Evolutionary conservation across 2,797 vertebrate genomes (phyloP).

Genomic region (Acanthornis magna): DNA sequence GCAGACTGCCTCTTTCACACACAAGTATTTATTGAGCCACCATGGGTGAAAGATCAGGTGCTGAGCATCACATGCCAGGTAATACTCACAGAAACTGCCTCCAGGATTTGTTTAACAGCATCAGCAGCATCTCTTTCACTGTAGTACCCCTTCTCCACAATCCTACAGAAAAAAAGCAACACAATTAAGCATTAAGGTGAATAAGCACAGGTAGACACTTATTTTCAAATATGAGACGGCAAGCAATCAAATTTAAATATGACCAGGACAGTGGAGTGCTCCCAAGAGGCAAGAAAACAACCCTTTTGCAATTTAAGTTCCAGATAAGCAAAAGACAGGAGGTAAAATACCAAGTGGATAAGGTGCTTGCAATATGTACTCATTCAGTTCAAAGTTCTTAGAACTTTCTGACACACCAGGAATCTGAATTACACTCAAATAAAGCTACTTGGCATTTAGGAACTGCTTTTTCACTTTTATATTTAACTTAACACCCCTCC

Average conservation of each 20-base stretch:
- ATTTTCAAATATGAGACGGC: neutral
- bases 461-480: neutral
- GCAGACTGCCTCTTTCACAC: neutral
- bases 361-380: neutral
- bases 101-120: slow-evolving; percentile 86
- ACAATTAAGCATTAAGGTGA: neutral
- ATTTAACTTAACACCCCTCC: rapidly evolving
- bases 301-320: neutral
- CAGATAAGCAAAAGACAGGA: neutral
- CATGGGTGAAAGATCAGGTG: neutral
- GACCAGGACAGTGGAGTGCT: neutral
- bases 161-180: slow-evolving; percentile 72
- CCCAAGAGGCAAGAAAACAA: neutral
- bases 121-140: slow-evolving; percentile 86
- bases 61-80: neutral
- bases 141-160: slow-evolving; percentile 89
- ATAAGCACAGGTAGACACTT: neutral
- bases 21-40: neutral
- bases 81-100: slow-evolving; percentile 85
- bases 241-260: neutral
- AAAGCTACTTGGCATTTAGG: neutral
- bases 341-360: neutral
- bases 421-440: neutral
- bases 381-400: neutral
- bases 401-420: neutral